Evolutionary conservation across 1,140 invertebrate species (phyloP).

Genomic region (Gryllus bimaculatus): DNA sequence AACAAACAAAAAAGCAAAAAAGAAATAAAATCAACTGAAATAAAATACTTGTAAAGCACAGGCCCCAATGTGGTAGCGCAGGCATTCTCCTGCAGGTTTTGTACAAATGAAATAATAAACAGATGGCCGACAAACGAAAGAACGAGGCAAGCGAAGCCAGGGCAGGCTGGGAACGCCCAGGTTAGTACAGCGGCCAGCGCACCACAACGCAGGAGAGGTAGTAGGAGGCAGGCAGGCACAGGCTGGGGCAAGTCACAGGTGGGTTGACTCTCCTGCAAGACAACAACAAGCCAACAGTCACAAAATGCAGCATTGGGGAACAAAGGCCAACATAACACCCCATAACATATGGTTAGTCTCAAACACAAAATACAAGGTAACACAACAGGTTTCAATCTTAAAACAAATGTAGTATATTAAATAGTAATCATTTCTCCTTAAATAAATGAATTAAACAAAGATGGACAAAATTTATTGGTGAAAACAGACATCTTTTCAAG

Average conservation of each 20-base stretch:
- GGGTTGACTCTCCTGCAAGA: background rate
- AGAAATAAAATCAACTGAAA: background rate
- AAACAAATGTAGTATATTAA: no score
- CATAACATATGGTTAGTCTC: background rate
- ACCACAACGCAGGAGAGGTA: background rate
- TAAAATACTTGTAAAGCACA: background rate
- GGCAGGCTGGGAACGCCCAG: background rate
- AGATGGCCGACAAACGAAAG: background rate
- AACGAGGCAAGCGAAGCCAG: background rate
- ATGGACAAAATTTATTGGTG: no score
- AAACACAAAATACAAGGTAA: no score
- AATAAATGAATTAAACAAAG: no score
- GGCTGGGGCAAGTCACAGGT: background rate
- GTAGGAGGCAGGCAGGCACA: background rate
- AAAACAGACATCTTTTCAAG: no score
- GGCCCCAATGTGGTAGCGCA: background rate
- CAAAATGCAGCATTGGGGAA: background rate
- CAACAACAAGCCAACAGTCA: constrained; percentile 1
- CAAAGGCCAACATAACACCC: background rate
- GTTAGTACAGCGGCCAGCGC: background rate
- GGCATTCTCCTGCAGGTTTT: background rate
- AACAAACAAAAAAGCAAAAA: background rate
- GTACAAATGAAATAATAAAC: background rate
- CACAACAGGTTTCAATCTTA: no score
- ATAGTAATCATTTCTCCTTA: no score